Conservation (phyloP, 1,140 invertebrate genomes). For the Berghia stephanieae region DNA sequence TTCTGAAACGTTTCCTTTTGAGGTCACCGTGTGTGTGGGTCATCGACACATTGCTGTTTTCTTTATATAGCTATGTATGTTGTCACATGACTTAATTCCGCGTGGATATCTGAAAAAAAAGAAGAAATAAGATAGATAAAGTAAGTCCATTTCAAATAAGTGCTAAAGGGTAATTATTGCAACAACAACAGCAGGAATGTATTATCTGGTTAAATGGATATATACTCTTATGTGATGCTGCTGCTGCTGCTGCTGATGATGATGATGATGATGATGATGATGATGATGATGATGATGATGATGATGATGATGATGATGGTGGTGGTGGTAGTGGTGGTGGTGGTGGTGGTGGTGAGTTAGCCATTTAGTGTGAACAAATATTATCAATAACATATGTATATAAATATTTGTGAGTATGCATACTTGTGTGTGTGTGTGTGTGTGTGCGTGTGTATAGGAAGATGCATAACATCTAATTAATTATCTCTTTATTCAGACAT, state of each 20-base stretch:
- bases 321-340: background rate
- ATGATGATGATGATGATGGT: background rate
- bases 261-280: background rate
- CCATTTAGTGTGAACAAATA: too few species aligned
- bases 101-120: background rate
- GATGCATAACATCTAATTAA: background rate
- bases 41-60: too few species aligned
- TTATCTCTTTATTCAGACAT: too few species aligned
- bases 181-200: background rate
- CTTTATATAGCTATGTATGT: too few species aligned
- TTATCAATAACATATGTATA: conserved; percentile 3
- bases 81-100: too few species aligned
- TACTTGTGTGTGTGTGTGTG: conserved; percentile 26
- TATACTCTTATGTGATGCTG: background rate
- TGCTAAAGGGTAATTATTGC: background rate
- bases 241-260: background rate
- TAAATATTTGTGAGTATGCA: conserved; percentile 13
- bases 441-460: conserved; percentile 24
- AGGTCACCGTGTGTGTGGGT: too few species aligned
- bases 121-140: background rate
- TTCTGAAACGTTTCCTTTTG: too few species aligned
- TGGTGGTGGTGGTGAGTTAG: background rate
- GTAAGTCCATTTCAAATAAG: background rate
- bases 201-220: background rate
- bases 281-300: background rate